Percentiles rank a stretch among this genome's conserved stretches.
These are phyloP conservation scores for Temnothorax longispinosus DNA, from an alignment of 1,140 invertebrate genomes.

Conservation along the genomic window DNA sequence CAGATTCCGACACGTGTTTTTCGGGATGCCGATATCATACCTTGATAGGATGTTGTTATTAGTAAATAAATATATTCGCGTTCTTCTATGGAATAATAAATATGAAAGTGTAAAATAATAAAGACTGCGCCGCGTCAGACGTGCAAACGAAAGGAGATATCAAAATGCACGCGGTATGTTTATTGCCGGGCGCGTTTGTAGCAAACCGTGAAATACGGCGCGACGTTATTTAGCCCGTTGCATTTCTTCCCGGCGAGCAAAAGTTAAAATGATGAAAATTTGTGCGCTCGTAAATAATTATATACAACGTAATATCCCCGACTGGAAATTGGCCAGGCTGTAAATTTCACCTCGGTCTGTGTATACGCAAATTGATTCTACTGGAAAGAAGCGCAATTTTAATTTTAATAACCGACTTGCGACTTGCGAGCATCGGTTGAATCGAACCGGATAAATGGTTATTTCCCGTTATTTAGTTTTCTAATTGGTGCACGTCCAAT, in stretches of 20 bases:
- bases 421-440: background rate
- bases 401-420: background rate
- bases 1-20: background rate
- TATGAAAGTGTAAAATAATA: background rate
- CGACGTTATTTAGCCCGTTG: constrained; percentile 16
- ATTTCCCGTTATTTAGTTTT: constrained; percentile 36
- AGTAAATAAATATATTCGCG: background rate
- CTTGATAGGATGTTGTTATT: background rate
- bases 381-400: constrained; percentile 17
- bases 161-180: background rate
- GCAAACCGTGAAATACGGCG: background rate
- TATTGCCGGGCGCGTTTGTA: background rate
- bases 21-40: background rate
- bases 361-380: constrained; percentile 2
- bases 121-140: too few relatives aligned
- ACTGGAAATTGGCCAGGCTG: background rate
- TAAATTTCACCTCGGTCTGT: constrained; percentile 7
- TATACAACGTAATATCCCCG: background rate
- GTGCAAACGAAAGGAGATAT: background rate
- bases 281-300: constrained; percentile 32
- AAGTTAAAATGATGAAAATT: constrained; percentile 32
- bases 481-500: constrained; percentile 12
- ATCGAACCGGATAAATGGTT: background rate
- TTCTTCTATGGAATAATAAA: background rate
- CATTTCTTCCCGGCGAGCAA: background rate